A percentile compares a stretch with the other conserved stretches of the same genome.
These are phyloP conservation scores for Drosophila lacteicornis DNA, from an alignment of 1,140 invertebrate species.

Conservation along the genomic window DNA sequence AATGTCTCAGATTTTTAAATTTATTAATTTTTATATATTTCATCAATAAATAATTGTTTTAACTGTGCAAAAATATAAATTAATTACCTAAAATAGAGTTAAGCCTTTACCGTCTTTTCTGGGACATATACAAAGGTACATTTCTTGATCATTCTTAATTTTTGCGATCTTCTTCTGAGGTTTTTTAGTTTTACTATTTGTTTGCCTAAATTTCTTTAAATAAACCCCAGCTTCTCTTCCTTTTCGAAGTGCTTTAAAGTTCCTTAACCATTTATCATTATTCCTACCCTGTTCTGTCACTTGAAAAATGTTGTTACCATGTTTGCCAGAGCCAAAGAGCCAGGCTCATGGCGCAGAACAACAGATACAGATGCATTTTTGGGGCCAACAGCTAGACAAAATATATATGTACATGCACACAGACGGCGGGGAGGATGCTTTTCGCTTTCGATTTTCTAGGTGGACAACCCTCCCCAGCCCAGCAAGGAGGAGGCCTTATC, in stretches of 20 bases:
- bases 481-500: conserved; percentile 18
- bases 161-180: too few relatives aligned
- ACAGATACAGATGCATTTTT: conserved; percentile 30
- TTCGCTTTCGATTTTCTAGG: conserved; percentile 77
- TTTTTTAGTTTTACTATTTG: neutral
- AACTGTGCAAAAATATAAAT: too few relatives aligned
- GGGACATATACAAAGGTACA: too few relatives aligned
- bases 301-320: conserved; percentile 8
- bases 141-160: too few relatives aligned
- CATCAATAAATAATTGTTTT: too few relatives aligned
- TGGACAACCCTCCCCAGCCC: neutral
- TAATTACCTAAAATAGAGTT: too few relatives aligned
- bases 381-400: conserved; percentile 8
- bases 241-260: neutral
- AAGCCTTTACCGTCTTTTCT: too few relatives aligned
- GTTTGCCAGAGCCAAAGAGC: conserved; percentile 3
- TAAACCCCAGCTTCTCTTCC: neutral
- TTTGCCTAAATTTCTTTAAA: neutral
- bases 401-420: conserved; percentile 18
- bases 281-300: neutral
- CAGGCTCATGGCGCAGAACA: conserved; percentile 22
- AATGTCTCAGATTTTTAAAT: too few relatives aligned
- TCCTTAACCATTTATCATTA: too few relatives aligned
- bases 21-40: too few relatives aligned
- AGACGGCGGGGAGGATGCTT: conserved; percentile 38